A percentile compares a stretch with the other conserved stretches of the same genome.
Evolutionary conservation across 92 coral and sea anemone species (phyloP).

Genomic region (Porites rus): DNA sequence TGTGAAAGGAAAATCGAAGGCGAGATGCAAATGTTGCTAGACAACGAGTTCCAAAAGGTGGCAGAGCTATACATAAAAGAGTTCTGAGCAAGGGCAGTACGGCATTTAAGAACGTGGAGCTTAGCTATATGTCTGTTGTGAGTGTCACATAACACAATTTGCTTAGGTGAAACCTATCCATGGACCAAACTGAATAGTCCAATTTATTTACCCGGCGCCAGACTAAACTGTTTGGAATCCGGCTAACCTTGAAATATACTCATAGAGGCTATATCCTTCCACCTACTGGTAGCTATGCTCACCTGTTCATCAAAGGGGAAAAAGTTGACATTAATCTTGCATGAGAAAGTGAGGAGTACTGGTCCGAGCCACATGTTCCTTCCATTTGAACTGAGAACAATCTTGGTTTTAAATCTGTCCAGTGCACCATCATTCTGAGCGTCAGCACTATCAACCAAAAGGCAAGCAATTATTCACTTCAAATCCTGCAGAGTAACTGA

Average conservation of each 20-base stretch:
- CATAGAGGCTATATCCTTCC: background rate
- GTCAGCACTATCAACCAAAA: slow-evolving; percentile 70
- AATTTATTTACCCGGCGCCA: no score
- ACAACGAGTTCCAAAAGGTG: no score
- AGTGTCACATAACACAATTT: no score
- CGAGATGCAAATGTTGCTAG: no score
- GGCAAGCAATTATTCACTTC: background rate
- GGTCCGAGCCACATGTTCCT: slow-evolving; percentile 89
- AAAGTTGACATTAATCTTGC: slow-evolving; percentile 89
- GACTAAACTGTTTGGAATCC: no score
- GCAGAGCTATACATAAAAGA: no score
- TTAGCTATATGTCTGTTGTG: no score
- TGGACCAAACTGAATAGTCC: no score
- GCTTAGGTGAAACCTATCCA: no score
- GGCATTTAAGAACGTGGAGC: no score
- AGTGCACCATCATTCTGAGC: slow-evolving; percentile 83
- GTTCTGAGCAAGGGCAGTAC: no score
- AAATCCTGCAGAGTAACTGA: background rate
- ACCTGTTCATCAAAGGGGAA: slow-evolving; percentile 99
- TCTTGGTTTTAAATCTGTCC: slow-evolving; percentile 88
- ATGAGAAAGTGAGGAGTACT: slow-evolving; percentile 81
- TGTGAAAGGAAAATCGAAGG: no score
- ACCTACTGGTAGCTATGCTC: background rate
- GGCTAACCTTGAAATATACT: background rate
- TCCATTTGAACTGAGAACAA: slow-evolving; percentile 76